These are phyloP conservation scores for Melitaea athalia DNA, from an alignment of 2,888 invertebrate genomes.

Conservation along the genomic window DNA sequence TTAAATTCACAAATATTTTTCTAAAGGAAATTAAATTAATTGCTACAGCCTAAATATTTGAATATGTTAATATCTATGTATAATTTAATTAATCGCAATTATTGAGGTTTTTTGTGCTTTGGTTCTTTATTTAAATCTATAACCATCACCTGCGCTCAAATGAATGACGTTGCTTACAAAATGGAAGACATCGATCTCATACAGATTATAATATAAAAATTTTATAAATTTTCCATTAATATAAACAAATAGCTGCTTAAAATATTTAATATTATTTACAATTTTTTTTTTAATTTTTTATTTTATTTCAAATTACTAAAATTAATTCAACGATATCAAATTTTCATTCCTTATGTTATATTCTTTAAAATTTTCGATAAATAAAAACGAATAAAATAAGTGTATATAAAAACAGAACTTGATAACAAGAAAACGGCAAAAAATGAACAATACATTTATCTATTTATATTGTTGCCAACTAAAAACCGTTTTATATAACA, in stretches of 20 bases:
- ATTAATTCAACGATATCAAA: no score
- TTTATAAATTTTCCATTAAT: not conserved
- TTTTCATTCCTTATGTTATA: no score
- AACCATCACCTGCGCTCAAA: constrained; percentile 9
- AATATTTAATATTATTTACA: no score
- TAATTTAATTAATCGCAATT: not conserved
- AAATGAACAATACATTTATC: not conserved
- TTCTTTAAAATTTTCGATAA: no score
- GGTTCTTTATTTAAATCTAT: constrained; percentile 9
- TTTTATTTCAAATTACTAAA: no score
- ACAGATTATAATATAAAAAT: not conserved
- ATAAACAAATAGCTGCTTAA: not conserved
- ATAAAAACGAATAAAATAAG: no score
- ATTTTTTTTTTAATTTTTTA: no score
- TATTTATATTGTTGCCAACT: not conserved
- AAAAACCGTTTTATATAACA: not conserved
- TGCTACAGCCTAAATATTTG: constrained; percentile 6
- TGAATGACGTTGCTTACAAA: not conserved
- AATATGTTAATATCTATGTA: not conserved
- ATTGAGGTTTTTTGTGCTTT: constrained; percentile 10
- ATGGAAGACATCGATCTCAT: constrained; percentile 6
- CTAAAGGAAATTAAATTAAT: not conserved
- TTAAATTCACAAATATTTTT: not conserved
- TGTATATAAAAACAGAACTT: no score
- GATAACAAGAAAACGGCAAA: not conserved